A percentile compares a stretch with the other conserved stretches of the same genome.
These are phyloP conservation scores for Pogonognathellus flavescens DNA, from an alignment of 1,140 invertebrate genomes.

Conservation along the genomic window DNA sequence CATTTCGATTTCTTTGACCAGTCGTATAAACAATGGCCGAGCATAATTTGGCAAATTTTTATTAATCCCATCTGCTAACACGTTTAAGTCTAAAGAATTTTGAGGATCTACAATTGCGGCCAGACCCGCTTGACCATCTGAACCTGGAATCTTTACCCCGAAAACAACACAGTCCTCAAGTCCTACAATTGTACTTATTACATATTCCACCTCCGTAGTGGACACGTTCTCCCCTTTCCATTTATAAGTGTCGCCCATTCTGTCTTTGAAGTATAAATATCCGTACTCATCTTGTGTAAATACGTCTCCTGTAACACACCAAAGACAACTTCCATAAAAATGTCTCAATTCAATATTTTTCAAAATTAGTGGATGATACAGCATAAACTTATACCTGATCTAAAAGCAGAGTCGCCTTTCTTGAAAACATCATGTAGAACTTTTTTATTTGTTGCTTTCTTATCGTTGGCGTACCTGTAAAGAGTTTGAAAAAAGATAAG, in stretches of 20 bases:
- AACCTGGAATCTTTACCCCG: slow-evolving; percentile 81
- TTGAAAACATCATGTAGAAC: slow-evolving; percentile 79
- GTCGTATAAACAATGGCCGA: slow-evolving; percentile 87
- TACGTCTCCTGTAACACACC: slow-evolving; percentile 84
- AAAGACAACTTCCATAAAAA: not conserved
- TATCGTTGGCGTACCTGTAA: slow-evolving; percentile 72
- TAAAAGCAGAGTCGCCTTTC: slow-evolving; percentile 80
- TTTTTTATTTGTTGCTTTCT: slow-evolving; percentile 80
- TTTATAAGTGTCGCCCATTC: slow-evolving; percentile 96
- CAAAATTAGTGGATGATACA: not conserved
- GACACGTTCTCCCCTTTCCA: slow-evolving; percentile 72
- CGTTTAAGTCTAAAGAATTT: slow-evolving; percentile 77
- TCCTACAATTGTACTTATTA: slow-evolving; percentile 86
- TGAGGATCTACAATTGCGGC: slow-evolving; percentile 89
- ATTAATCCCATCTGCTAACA: slow-evolving; percentile 76
- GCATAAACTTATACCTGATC: slow-evolving; percentile 74
- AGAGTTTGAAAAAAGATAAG: slow-evolving; percentile 8
- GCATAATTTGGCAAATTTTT: slow-evolving; percentile 86
- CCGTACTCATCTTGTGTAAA: slow-evolving; percentile 91
- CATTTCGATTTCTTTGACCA: slow-evolving; percentile 86
- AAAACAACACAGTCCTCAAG: slow-evolving; percentile 93
- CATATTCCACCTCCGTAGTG: slow-evolving; percentile 95
- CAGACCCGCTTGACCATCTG: slow-evolving; percentile 96
- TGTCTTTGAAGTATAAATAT: slow-evolving; percentile 94
- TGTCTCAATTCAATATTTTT: not conserved